These are phyloP conservation scores for Drosophila funebris DNA, from an alignment of 1,140 invertebrate genomes.

Conservation along the genomic window DNA sequence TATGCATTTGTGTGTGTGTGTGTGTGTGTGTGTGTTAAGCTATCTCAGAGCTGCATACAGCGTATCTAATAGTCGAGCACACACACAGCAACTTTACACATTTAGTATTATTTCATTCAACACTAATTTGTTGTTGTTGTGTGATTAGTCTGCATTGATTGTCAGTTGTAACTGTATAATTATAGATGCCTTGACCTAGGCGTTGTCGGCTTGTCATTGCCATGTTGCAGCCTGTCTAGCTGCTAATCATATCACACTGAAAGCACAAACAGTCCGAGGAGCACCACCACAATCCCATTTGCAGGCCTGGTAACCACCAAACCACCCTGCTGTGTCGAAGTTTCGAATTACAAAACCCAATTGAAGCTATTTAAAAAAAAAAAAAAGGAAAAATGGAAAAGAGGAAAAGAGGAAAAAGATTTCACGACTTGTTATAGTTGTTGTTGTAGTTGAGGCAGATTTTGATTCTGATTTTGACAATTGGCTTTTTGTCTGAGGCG, in stretches of 20 bases:
- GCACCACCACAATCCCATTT: background rate
- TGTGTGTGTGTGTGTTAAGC: no score
- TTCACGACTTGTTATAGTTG: background rate
- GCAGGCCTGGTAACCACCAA: background rate
- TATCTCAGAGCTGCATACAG: no score
- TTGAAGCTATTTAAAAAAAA: slow-evolving; percentile 31
- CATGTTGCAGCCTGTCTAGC: background rate
- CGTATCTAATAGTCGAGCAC: no score
- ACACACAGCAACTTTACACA: no score
- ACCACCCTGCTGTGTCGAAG: slow-evolving; percentile 5
- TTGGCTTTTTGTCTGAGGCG: slow-evolving; percentile 18
- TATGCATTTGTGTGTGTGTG: no score
- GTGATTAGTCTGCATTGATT: background rate
- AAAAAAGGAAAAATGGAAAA: background rate
- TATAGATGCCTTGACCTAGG: background rate
- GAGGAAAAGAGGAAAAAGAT: background rate
- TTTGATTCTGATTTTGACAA: slow-evolving; percentile 35
- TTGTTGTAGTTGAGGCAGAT: slow-evolving; percentile 10
- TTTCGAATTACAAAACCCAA: slow-evolving; percentile 42
- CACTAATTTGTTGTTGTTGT: background rate
- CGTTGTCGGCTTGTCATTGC: background rate
- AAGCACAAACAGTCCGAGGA: background rate
- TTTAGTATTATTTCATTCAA: background rate
- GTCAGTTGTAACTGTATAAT: slow-evolving; percentile 3
- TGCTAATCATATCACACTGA: slow-evolving; percentile 8